A percentile compares a stretch with the other conserved stretches of the same genome.
Conservation (phyloP, 2,113 vertebrate genomes). For the Mobula birostris region DNA sequence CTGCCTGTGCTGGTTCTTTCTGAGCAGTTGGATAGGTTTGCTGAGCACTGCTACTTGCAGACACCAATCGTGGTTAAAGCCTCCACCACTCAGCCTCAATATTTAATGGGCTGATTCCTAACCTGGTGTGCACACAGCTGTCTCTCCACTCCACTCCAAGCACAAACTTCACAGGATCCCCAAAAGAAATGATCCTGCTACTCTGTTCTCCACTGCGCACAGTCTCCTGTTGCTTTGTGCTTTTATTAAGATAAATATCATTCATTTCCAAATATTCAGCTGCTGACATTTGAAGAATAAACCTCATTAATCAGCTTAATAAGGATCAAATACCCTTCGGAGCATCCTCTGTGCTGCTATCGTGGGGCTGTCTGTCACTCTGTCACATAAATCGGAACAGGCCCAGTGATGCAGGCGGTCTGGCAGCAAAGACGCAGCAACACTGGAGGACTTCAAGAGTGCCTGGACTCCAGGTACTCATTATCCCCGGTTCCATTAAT, state of each 20-base stretch:
- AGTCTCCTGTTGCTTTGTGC: neutral
- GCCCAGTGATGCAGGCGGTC: neutral
- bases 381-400: neutral
- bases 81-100: neutral
- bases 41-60: no score
- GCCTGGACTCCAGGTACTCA: neutral
- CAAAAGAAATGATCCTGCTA: neutral
- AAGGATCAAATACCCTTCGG: slow-evolving; percentile 19
- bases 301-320: slow-evolving; percentile 35
- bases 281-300: slow-evolving; percentile 35
- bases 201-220: neutral
- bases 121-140: neutral
- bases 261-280: slow-evolving; percentile 27
- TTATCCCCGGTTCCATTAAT: neutral
- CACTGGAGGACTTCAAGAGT: no score
- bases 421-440: neutral
- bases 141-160: neutral
- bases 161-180: neutral
- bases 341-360: neutral
- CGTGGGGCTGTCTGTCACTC: neutral
- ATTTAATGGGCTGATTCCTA: slow-evolving; percentile 5
- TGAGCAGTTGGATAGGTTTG: no score
- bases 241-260: slow-evolving; percentile 34
- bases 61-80: neutral
- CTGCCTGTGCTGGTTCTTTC: no score